A percentile compares a stretch with the other conserved stretches of the same genome.
These are phyloP conservation scores for Onychostruthus taczanowskii DNA, from an alignment of 2,113 vertebrate genomes.

Conservation along the genomic window DNA sequence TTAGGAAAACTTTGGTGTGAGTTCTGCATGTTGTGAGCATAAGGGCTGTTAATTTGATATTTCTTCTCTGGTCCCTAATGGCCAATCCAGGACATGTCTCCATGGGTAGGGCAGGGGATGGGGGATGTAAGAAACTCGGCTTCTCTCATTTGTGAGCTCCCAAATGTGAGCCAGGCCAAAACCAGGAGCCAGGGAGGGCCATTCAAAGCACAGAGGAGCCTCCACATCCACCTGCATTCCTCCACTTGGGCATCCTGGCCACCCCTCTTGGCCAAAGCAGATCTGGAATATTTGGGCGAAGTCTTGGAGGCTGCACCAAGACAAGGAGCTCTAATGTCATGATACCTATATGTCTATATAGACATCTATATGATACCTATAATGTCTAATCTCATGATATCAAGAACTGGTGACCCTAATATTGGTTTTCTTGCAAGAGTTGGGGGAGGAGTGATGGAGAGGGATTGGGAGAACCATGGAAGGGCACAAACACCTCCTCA, in stretches of 20 bases:
- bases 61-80: background rate
- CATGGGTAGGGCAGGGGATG: rapidly evolving
- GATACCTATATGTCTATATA: too few species aligned
- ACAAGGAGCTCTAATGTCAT: background rate
- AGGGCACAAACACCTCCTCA: rapidly evolving
- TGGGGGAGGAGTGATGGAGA: background rate
- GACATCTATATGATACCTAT: too few species aligned
- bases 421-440: rapidly evolving
- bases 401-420: background rate
- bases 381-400: too few species aligned
- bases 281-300: background rate
- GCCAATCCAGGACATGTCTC: background rate
- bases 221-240: background rate
- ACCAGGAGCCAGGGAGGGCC: background rate
- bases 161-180: background rate
- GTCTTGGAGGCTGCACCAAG: background rate
- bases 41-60: background rate
- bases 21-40: background rate
- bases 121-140: rapidly evolving
- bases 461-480: background rate
- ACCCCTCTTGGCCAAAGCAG: background rate
- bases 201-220: background rate
- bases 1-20: constrained; percentile 13
- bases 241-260: background rate
- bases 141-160: background rate